Percentiles rank a stretch among this genome's conserved stretches.
These are phyloP conservation scores for Narcine bancroftii DNA, from an alignment of 2,113 vertebrate genomes.

Conservation along the genomic window DNA sequence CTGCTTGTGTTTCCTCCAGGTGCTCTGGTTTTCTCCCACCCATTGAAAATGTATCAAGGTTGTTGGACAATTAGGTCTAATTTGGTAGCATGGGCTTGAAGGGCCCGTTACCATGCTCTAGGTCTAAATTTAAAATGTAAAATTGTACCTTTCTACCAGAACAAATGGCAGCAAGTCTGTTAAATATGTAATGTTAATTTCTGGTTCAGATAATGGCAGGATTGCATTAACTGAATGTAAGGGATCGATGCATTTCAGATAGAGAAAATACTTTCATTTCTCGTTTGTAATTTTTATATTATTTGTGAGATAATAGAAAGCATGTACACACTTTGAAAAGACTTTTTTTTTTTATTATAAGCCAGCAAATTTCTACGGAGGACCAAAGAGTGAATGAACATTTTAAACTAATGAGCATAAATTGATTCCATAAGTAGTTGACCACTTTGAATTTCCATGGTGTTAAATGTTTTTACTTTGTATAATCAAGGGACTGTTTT, in stretches of 20 bases:
- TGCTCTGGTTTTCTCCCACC: no score
- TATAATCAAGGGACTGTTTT: conserved; percentile 32
- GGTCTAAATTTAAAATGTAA: not conserved
- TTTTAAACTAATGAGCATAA: not conserved
- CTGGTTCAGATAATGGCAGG: not conserved
- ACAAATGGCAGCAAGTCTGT: not conserved
- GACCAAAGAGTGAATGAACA: not conserved
- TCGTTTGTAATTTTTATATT: not conserved
- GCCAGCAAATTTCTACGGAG: not conserved
- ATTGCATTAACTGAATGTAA: not conserved
- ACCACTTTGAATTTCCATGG: not conserved
- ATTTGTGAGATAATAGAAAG: not conserved
- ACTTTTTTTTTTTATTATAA: not conserved
- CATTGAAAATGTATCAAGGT: no score
- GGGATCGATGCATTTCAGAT: not conserved
- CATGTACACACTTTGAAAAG: not conserved
- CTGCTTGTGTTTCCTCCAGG: no score
- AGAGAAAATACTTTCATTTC: not conserved
- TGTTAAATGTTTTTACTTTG: conserved; percentile 28
- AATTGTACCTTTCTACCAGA: not conserved
- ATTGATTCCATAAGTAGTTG: not conserved
- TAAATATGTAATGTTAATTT: no score
- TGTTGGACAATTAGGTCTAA: no score
- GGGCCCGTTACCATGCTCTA: no score
- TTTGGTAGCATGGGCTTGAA: no score